phyloP scores from a whole-genome alignment of 2,797 vertebrate genomes.

The Hippopotamyrus pictus region DNA sequence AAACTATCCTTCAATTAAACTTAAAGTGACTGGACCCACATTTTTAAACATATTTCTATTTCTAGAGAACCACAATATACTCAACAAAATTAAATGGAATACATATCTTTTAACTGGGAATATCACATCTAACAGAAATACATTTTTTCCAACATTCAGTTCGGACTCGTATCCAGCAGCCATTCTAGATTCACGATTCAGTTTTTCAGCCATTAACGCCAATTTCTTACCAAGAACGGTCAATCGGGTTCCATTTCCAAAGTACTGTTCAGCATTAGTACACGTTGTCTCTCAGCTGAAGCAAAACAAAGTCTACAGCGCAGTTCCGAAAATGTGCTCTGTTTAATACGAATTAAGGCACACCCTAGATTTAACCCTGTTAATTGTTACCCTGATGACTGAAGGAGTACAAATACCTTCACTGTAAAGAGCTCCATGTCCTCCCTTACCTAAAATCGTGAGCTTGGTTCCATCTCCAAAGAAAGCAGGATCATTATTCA shows the following conservation, averaged over 20 bases:
- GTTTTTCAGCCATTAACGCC: background rate
- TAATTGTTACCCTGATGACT: background rate
- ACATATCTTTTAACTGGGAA: background rate
- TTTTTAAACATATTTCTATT: background rate
- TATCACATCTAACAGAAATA: background rate
- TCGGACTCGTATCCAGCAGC: background rate
- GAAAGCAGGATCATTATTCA: constrained; percentile 17
- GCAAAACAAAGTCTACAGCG: background rate
- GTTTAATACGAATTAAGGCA: background rate
- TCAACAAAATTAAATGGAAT: background rate
- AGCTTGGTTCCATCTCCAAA: constrained; percentile 23
- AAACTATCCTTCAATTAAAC: background rate
- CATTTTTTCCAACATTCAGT: background rate
- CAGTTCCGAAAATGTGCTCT: background rate
- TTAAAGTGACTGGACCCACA: too few species aligned
- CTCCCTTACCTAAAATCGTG: constrained; percentile 22
- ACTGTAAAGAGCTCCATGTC: background rate
- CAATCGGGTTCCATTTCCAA: constrained; percentile 19
- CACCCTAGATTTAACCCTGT: background rate
- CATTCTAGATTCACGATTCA: background rate
- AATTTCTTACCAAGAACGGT: constrained; percentile 22
- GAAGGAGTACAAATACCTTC: background rate
- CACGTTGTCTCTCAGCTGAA: background rate
- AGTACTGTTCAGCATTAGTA: constrained; percentile 20
- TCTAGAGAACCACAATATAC: background rate